Percentiles rank a stretch among this genome's conserved stretches.
phyloP scores from a whole-genome alignment of 2,888 invertebrate species.

The Andrena dorsata region DNA sequence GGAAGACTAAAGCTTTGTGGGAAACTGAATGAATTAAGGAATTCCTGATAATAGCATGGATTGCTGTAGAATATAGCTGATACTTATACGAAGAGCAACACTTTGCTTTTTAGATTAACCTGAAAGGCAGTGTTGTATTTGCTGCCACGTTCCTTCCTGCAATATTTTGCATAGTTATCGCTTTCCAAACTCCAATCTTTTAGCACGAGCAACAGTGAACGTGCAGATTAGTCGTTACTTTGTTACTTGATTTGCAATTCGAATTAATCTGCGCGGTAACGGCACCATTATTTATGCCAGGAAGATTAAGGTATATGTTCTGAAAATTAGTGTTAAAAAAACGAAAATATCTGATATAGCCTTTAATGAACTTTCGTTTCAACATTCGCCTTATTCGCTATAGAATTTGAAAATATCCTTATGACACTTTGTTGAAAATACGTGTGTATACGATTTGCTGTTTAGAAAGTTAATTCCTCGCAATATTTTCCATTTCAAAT shows the following conservation, averaged over 20 bases:
- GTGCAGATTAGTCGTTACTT: neutral
- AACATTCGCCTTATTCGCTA: neutral
- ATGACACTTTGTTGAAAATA: neutral
- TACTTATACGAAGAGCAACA: neutral
- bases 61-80: neutral
- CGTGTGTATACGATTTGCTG: neutral
- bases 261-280: slow-evolving; percentile 17
- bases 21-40: neutral
- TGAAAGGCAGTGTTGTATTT: slow-evolving; percentile 12
- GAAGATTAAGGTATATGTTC: neutral
- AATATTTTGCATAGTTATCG: slow-evolving; percentile 43
- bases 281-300: slow-evolving; percentile 5
- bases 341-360: neutral
- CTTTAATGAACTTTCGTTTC: neutral
- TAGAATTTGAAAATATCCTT: neutral
- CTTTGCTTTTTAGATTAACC: neutral
- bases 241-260: slow-evolving; percentile 27
- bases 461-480: too few species aligned
- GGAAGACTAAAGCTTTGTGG: neutral
- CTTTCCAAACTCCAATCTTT: slow-evolving; percentile 25
- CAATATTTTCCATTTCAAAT: too few species aligned
- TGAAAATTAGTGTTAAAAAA: neutral
- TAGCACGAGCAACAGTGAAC: neutral
- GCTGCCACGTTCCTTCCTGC: slow-evolving; percentile 17
- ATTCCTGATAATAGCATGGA: too few species aligned